Evolutionary conservation across 2,888 invertebrate species (phyloP).

Genomic region (Drosophila neotestacea): DNA sequence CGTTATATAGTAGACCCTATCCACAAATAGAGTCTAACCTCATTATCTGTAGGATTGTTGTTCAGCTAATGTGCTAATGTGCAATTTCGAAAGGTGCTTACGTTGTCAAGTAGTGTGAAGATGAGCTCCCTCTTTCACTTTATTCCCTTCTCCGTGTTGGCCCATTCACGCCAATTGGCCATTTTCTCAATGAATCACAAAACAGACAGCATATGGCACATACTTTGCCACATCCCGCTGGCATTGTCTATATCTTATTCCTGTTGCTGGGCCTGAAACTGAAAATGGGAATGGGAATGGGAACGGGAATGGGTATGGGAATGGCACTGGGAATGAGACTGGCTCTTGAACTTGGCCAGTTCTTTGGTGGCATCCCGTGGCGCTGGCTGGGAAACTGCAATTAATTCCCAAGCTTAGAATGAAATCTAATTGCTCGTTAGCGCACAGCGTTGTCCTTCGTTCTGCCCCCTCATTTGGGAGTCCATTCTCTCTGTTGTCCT

Average conservation of each 20-base stretch:
- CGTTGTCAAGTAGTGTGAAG: conserved; percentile 84
- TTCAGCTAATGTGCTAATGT: conserved; percentile 79
- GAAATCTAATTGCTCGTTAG: conserved; percentile 85
- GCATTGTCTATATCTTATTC: conserved; percentile 10
- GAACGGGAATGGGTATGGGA: background rate
- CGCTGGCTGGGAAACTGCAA: conserved; percentile 71
- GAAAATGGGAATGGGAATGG: background rate
- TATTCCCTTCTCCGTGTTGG: conserved; percentile 1
- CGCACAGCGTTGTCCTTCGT: conserved; percentile 65
- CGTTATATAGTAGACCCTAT: conserved; percentile 7
- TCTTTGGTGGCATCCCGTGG: conserved; percentile 44
- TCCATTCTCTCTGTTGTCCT: conserved; percentile 32
- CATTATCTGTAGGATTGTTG: conserved; percentile 52
- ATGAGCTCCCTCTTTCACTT: conserved; percentile 40
- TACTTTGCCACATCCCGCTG: conserved; percentile 31
- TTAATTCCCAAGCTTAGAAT: conserved; percentile 84
- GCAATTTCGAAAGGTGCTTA: conserved; percentile 84
- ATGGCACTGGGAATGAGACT: background rate
- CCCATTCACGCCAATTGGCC: conserved; percentile 72
- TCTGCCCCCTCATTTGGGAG: conserved; percentile 24
- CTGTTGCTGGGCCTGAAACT: conserved; percentile 9
- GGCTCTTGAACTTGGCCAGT: conserved; percentile 34
- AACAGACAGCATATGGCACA: conserved; percentile 72
- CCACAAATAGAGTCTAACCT: conserved; percentile 26
- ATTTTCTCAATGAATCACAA: conserved; percentile 73